Evolutionary conservation across 2,888 invertebrate genomes (phyloP).

Genomic region (Lingula anatina): DNA sequence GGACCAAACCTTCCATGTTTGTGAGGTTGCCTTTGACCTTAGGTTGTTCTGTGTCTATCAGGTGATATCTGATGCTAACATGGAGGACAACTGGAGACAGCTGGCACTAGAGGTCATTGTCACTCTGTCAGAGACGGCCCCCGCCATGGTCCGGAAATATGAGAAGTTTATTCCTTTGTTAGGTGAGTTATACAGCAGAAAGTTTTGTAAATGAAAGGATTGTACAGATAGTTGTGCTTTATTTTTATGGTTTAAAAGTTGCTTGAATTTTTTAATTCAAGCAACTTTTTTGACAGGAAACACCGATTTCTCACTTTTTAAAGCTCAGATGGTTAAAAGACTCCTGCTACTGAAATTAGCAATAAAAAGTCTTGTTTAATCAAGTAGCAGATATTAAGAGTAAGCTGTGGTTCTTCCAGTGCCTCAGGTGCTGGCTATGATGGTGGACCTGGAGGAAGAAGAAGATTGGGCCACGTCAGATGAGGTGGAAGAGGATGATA

Average conservation of each 20-base stretch:
- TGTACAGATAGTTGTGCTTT: not conserved
- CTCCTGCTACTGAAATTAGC: no score
- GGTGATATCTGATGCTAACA: slow-evolving; percentile 59
- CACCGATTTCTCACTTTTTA: no score
- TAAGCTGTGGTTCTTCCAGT: slow-evolving; percentile 58
- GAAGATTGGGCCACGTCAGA: slow-evolving; percentile 75
- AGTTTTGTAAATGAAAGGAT: no score
- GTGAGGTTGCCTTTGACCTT: no score
- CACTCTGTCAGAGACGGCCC: slow-evolving; percentile 85
- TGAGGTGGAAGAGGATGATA: slow-evolving; percentile 85
- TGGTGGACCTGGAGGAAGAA: slow-evolving; percentile 52
- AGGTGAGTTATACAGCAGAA: slow-evolving; percentile 50
- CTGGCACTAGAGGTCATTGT: slow-evolving; percentile 82
- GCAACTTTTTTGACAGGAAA: no score
- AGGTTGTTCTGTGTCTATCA: slow-evolving; percentile 30
- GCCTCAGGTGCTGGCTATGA: slow-evolving; percentile 69
- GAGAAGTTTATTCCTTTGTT: slow-evolving; percentile 68
- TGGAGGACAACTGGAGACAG: slow-evolving; percentile 70
- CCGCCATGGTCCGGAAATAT: slow-evolving; percentile 88
- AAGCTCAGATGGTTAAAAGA: no score
- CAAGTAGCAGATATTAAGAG: not conserved
- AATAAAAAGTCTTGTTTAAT: no score
- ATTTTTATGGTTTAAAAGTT: not conserved
- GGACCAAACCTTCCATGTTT: no score
- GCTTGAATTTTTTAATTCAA: no score